phyloP scores from a whole-genome alignment of 1,140 invertebrate genomes.

The Ceratosolen fusciceps region DNA sequence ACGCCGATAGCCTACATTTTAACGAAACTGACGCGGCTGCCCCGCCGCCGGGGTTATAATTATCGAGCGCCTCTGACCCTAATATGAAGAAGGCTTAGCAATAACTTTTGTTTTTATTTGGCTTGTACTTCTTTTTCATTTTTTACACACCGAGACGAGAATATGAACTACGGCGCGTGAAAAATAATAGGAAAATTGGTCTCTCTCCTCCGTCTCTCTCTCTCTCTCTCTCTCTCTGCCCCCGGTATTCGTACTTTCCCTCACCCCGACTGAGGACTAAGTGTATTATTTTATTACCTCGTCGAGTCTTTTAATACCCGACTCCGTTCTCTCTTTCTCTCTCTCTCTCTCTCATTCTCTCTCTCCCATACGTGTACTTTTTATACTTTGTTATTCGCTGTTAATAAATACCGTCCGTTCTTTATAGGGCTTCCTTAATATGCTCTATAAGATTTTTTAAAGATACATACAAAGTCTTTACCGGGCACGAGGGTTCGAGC shows the following conservation, averaged over 20 bases:
- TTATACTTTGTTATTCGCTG: background rate
- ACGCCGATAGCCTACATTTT: constrained; percentile 43
- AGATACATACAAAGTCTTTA: background rate
- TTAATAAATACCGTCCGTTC: background rate
- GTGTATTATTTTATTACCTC: background rate
- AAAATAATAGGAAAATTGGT: constrained; percentile 1
- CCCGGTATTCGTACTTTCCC: background rate
- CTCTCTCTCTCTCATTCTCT: too few species aligned
- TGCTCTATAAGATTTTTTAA: background rate
- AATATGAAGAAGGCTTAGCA: constrained; percentile 32
- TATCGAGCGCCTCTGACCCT: constrained; percentile 10
- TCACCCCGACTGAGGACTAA: background rate
- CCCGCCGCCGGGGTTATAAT: background rate
- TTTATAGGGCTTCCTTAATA: background rate
- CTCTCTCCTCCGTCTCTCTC: too few species aligned
- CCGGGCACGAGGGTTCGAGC: background rate
- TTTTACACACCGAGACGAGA: too few species aligned
- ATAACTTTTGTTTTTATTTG: background rate
- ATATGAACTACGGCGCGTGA: background rate
- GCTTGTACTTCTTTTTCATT: too few species aligned
- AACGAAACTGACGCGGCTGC: background rate
- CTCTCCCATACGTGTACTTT: too few species aligned
- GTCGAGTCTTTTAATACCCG: background rate
- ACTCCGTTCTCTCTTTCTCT: too few species aligned
- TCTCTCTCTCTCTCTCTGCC: background rate